Evolutionary conservation across 1,140 invertebrate genomes (phyloP), one percentile per base, ranked within the genome.

Genomic region (Prorops nasuta): DNA sequence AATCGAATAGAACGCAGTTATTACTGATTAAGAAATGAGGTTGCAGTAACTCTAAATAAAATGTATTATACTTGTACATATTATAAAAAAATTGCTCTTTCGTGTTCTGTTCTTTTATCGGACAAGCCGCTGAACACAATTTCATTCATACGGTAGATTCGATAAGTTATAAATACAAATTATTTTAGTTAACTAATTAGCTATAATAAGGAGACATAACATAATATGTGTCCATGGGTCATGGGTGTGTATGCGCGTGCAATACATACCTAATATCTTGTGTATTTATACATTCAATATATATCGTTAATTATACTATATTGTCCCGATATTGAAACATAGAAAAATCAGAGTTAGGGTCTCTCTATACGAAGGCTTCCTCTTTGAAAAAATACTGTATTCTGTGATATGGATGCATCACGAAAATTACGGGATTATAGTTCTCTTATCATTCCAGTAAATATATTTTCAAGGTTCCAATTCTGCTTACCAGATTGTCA

Each of bases 371-470:
- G 44, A 56, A 56, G 53, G 49, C 49, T 51, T 53, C 44, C 37
- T 63, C 49, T 44, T 55, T 68, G 60, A 60, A 63, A 66, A 68
- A 68, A 68, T 68, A 68, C 44, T 56, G 55, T 56, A 40, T 58
- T 66, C 54, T 65, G 51, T 65, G 58, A 50, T 66, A 56, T 54
- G 60, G 60, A 60, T 59, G 49, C n/a, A 55, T 37, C 32, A 34
- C 14, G 45, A 48, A 34, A 59, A 47, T 18, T 18, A 41, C 9
- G 37, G 15, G 31, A 39, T 50, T 36, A 21, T 37, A 58, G 36
- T 31, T 37, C 32, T 43, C 44, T 16, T 34, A 6, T 49, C 47
- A 8, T 19, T 49, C 46, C 31, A n/a, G n/a, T n/a, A n/a, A n/a
- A n/a, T 46, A 28, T 12, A 28, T 28, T 28, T 28, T 28, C 10